Conservation (phyloP, 2,113 vertebrate genomes). For the Nyctibius bracteatus region DNA sequence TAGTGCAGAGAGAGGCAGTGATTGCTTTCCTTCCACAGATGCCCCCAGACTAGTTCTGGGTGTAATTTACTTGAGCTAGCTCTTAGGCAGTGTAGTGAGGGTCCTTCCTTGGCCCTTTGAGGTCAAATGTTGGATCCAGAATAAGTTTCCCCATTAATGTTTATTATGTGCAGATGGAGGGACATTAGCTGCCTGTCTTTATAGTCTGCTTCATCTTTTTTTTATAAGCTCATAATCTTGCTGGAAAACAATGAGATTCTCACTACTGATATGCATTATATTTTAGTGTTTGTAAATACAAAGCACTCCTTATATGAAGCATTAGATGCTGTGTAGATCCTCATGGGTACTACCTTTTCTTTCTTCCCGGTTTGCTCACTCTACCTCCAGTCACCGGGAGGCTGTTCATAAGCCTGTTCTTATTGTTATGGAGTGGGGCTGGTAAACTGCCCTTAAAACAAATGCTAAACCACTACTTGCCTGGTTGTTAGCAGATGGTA, state of each 20-base stretch:
- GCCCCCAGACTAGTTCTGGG: not conserved
- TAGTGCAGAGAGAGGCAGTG: not conserved
- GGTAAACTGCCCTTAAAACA: not conserved
- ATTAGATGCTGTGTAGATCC: not conserved
- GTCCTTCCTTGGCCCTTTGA: not conserved
- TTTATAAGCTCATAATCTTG: not conserved
- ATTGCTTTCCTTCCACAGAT: not conserved
- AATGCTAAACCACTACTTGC: not conserved
- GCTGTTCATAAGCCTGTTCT: not conserved
- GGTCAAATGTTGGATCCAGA: not conserved
- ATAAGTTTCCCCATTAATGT: not conserved
- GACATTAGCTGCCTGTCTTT: not conserved
- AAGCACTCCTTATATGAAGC: not conserved
- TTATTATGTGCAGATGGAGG: not conserved
- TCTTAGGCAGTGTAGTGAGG: not conserved
- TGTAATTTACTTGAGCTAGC: not conserved
- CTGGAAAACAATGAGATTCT: not conserved
- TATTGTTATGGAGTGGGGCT: not conserved
- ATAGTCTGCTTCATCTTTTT: not conserved
- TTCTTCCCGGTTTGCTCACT: not conserved
- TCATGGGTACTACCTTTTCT: not conserved
- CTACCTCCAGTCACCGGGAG: not conserved
- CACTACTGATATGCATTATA: not conserved
- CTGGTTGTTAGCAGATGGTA: slow-evolving; percentile 5
- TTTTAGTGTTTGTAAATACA: not conserved